phyloP scores from a whole-genome alignment of 2,888 invertebrate species.

The Copidosoma aretas region DNA sequence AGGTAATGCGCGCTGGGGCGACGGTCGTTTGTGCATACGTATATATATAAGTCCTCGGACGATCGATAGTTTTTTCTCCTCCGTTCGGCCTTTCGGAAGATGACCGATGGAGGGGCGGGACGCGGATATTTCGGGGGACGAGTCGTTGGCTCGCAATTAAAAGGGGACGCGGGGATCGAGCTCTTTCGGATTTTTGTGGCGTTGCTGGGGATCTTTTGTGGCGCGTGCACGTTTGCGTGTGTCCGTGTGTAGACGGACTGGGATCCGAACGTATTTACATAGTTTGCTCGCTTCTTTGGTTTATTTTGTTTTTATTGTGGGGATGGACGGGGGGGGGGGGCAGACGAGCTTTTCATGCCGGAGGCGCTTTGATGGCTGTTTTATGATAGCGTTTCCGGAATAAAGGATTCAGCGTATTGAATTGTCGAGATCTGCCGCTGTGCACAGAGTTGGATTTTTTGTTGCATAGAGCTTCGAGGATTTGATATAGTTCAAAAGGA shows the following conservation, averaged over 20 bases:
- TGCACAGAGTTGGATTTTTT: too few relatives aligned
- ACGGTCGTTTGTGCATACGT: neutral
- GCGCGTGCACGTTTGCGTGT: constrained; percentile 1
- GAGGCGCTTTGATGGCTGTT: constrained; percentile 10
- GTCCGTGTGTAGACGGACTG: neutral
- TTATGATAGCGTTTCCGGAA: neutral
- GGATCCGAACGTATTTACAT: constrained; percentile 20
- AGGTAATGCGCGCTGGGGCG: too few relatives aligned
- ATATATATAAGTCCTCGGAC: neutral
- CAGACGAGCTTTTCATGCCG: neutral
- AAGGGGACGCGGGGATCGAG: neutral
- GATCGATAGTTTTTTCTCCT: neutral
- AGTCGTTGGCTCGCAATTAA: neutral
- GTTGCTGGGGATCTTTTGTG: constrained; percentile 10
- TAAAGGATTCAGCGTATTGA: neutral
- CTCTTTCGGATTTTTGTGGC: neutral
- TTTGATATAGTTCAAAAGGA: too few relatives aligned
- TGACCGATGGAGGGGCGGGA: neutral
- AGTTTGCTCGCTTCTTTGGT: neutral
- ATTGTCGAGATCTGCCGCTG: neutral
- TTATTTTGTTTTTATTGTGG: too few relatives aligned
- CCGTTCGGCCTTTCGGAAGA: neutral
- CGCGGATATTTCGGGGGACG: neutral
- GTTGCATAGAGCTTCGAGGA: too few relatives aligned
- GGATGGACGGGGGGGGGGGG: too few relatives aligned